Base-by-base conservation (phyloP, 2,113 vertebrate species). In the Labeo catla region DNA sequence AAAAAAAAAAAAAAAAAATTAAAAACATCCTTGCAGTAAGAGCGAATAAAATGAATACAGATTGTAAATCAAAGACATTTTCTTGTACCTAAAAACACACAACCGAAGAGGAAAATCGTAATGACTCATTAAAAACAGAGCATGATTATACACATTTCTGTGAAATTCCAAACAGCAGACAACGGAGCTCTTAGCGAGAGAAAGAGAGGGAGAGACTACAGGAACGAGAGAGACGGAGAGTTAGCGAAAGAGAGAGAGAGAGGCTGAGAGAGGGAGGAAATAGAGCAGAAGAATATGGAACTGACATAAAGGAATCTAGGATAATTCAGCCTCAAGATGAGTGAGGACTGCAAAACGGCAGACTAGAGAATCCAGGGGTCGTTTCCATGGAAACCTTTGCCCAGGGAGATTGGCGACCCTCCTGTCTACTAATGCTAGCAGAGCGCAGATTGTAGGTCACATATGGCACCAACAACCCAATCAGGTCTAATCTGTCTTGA, bases 371-470 rank as follows among this genome's bases (percentile, higher is more conserved):
- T 91, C 91, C 86, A 88, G 91, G 91, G 92, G 92, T 92, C 90
- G 93, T 95, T 95, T 89, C 94, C 94, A 95, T 95, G 93, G 94
- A 92, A 94, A 95, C 94, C 92, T 93, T 92, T 92, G 92, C 93
- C 92, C 90, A 90, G 91, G 91, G 93, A 95, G 90, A 93, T 81
- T 65, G 43, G 86, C 84, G 79, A 89, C 88, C 90, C 88, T 89
- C 89, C 88, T 86, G 86, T 90, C 90, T 87, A 83, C 88, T 88
- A 89, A 81, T 88, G 74, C 50, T 88, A 90, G 84, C 89, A 87
- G 79, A 91, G 84, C 85, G 87, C 93, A 95, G 91, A 93, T 94
- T 95, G 92, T 93, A 93, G 94, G 94, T 94, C 93, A 95, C 93
- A 94, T 90, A 87, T 87, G 84, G 89, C 92, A 93, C 93, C 93